Conservation (phyloP, 2,888 invertebrate genomes). For the Cepaea hortensis region DNA sequence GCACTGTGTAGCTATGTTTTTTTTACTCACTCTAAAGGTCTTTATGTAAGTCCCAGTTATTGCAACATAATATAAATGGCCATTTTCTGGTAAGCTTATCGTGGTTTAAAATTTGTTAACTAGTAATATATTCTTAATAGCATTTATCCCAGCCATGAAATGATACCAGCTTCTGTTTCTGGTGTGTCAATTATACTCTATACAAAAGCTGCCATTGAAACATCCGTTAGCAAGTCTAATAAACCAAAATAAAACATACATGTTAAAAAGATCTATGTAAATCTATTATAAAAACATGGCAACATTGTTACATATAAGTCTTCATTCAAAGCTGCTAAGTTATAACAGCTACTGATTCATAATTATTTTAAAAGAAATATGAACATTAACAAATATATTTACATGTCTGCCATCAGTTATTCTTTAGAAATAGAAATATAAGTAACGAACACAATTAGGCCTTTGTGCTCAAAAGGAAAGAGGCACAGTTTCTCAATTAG, state of each 20-base stretch:
- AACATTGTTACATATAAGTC: background rate
- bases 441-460: background rate
- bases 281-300: slow-evolving; percentile 8
- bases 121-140: background rate
- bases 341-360: background rate
- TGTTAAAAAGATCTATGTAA: slow-evolving; percentile 8
- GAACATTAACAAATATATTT: background rate
- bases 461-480: background rate
- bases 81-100: too few relatives aligned
- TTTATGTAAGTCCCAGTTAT: too few relatives aligned
- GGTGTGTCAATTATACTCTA: background rate
- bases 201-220: slow-evolving; percentile 33
- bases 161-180: background rate
- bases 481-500: background rate
- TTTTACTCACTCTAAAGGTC: too few relatives aligned
- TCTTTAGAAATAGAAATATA: background rate
- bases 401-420: background rate
- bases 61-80: too few relatives aligned
- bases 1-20: too few relatives aligned
- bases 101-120: background rate
- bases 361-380: background rate
- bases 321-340: background rate
- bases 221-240: too few relatives aligned
- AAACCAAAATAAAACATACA: background rate
- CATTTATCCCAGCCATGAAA: slow-evolving; percentile 12